phyloP scores from a whole-genome alignment of 2,113 vertebrate species.

The Triplophysa tibetana region DNA sequence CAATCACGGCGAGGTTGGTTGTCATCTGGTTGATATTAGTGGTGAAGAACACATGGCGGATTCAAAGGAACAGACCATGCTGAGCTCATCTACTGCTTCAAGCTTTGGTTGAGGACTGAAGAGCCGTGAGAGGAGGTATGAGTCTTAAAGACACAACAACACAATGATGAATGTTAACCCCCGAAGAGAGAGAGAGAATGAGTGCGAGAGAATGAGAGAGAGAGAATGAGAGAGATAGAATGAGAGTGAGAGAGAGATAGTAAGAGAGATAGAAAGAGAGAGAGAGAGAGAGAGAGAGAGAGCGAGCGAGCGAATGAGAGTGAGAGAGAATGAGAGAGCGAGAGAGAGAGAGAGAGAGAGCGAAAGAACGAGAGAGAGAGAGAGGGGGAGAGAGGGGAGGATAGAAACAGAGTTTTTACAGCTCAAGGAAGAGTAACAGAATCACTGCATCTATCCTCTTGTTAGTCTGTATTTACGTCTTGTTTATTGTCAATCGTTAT shows the following conservation, averaged over 20 bases:
- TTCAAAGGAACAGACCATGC: conserved; percentile 75
- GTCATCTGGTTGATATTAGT: conserved; percentile 85
- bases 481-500: no score
- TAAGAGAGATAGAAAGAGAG: no score
- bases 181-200: background rate
- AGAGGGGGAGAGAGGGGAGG: background rate
- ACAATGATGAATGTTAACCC: conserved; percentile 3
- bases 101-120: background rate
- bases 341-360: background rate
- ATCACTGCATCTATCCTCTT: background rate
- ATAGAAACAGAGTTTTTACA: background rate
- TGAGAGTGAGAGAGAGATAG: no score
- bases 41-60: conserved; percentile 78
- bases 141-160: background rate
- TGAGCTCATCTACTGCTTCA: conserved; percentile 78
- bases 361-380: background rate
- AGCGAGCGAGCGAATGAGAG: no score
- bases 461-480: no score
- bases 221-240: no score
- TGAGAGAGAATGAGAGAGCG: background rate
- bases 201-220: no score
- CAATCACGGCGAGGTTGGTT: conserved; percentile 76
- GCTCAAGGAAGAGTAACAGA: background rate
- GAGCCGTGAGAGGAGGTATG: background rate
- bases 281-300: no score